Evolutionary conservation across 2,797 vertebrate species (phyloP), one percentile per base, ranked within the genome.

Genomic region (Ctenopoma multispine): DNA sequence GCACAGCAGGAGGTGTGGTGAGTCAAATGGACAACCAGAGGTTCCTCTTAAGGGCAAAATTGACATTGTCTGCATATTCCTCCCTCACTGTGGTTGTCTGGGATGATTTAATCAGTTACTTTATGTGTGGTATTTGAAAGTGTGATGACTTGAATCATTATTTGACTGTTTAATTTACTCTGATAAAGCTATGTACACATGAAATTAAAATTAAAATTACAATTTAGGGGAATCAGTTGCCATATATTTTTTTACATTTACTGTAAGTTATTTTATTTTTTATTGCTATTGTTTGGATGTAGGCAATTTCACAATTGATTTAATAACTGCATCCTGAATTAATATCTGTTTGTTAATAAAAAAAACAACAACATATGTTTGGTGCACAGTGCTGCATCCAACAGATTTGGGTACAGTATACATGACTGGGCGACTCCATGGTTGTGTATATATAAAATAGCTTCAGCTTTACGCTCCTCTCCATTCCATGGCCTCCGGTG

Each of bases 331-430:
- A 27, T 77, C 38, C 41, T 73, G 79, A 86, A 87, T 89, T 63
- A 87, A 82, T 81, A 80, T 80, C 76, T 72, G 79, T 87, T 83
- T 78, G 73, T 73, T 87, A 51, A 79, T 81, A 77, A 90, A 87
- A 77, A 91, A 87, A 86, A n/a, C n/a, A 80, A 82, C 84, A 90
- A 93, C 95, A 95, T 95, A 95, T 95, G 95, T 91, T 92, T 92
- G 77, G 90, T 91, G 87, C 93, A 94, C 93, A 89, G 92, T 89
- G 87, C 88, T 95, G 94, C 91, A 89, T 94, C 91, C 86, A 89
- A 93, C 93, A 92, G 92, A 92, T 94, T 94, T 93, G 90, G 82
- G 75, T 72, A 74, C 89, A 91, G 87, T 93, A 94, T 94, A 93
- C 92, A 94, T 94, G 95, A 95, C 89, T 93, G 93, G 89, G 91